phyloP scores from a whole-genome alignment of 2,888 invertebrate species.

The Diarsia mendica region DNA sequence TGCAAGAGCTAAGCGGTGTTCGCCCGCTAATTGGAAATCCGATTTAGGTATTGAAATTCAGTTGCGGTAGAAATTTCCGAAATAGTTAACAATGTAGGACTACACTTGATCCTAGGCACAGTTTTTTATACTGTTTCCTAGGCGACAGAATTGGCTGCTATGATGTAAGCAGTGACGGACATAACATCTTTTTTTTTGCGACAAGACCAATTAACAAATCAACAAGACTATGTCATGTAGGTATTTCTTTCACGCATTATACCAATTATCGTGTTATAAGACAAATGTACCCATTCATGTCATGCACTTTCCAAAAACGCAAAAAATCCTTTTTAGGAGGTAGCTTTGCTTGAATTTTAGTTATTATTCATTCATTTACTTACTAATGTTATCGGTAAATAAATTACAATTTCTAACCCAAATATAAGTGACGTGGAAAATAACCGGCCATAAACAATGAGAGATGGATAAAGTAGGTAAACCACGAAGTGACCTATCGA shows the following conservation, averaged over 20 bases:
- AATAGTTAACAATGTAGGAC: background rate
- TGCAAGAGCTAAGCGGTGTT: slow-evolving; percentile 11
- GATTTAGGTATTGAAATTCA: slow-evolving; percentile 25
- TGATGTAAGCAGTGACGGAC: slow-evolving; percentile 13
- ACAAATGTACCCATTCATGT: background rate
- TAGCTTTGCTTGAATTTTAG: background rate
- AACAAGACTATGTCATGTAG: background rate
- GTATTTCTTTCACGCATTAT: background rate
- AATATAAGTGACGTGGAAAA: slow-evolving; percentile 24
- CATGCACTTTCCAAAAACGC: background rate
- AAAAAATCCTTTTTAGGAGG: too few relatives aligned
- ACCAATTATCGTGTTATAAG: background rate
- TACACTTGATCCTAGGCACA: too few relatives aligned
- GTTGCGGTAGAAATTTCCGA: background rate
- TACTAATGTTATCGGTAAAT: background rate
- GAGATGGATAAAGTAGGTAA: slow-evolving; percentile 30
- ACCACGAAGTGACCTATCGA: slow-evolving; percentile 57
- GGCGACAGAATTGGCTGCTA: background rate
- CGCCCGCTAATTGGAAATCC: slow-evolving; percentile 20
- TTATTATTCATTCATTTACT: background rate
- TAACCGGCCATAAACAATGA: slow-evolving; percentile 26
- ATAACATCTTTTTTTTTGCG: background rate
- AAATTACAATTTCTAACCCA: background rate
- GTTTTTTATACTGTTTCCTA: background rate
- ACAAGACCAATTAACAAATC: slow-evolving; percentile 12